Conservation (phyloP, 2,113 vertebrate species). For the Otus sunia region DNA sequence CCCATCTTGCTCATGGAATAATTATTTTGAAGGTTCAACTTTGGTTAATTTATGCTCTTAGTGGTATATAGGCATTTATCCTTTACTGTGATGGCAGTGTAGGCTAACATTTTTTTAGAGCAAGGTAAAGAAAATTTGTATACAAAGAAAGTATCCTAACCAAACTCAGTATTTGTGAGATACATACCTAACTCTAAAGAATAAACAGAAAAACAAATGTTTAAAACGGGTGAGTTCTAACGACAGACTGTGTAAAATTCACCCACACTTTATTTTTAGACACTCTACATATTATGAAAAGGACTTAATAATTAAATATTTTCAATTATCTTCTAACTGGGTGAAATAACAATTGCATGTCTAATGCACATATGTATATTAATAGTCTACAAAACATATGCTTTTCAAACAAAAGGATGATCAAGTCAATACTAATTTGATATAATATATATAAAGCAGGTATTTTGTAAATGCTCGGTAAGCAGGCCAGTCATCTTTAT, state of each 20-base stretch:
- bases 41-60: neutral
- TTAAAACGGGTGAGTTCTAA: neutral
- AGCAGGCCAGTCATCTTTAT: neutral
- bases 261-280: neutral
- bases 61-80: neutral
- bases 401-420: neutral
- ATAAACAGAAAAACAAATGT: neutral
- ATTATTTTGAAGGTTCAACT: neutral
- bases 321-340: constrained; percentile 8
- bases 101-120: neutral
- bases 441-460: neutral
- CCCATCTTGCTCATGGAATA: neutral
- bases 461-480: neutral
- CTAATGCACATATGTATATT: neutral
- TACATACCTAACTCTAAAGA: neutral
- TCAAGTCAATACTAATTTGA: neutral
- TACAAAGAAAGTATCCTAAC: neutral
- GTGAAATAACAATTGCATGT: neutral
- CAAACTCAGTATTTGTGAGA: neutral
- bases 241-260: neutral
- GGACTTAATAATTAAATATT: neutral
- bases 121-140: neutral
- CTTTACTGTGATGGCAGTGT: neutral
- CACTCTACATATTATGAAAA: neutral
- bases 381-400: neutral